Base-by-base conservation (phyloP, 2,113 vertebrate species). In the Melanostigma gelatinosum region DNA sequence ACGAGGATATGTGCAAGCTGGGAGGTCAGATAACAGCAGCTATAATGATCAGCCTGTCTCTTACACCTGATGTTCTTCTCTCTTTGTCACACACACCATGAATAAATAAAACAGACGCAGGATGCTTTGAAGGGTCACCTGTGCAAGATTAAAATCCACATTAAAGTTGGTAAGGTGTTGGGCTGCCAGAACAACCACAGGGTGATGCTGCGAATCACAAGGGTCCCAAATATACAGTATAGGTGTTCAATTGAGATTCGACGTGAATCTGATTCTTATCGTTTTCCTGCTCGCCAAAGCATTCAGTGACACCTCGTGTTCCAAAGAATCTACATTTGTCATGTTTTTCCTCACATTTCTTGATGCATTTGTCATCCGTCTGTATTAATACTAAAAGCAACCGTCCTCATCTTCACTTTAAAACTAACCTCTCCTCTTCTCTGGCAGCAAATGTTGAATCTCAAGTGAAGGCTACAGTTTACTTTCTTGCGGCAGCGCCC, bases 401-500 rank as follows among this genome's bases (percentile, higher is more conserved):
- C 20, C 18, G 24, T 76, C 12, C 32, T 72, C 5, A 7, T 72
- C 20, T 52, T 46, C 3, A 3, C 75, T 80, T 75, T 57, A 22
- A 70, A 70, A 54, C 27, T 75, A 72, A 60, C 27, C 10, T 54
- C 20, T 38, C 58, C 32, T 83, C 34, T 62, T 46, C 38, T 44
- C 36, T 16, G 54, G 34, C 61, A 74, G 24, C 1, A 1, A 64
- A 46, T 58, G 60, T 48, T 73, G 40, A 60, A 32, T 44, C 36
- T 64, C 55, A 50, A 68, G 38, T 29, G 13, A 18, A 65, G n/a
- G 12, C 40, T 16, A 44, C 67, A 65, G 72, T 88, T 84, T 74
- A 82, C 84, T 63, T 83, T 83, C 40, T 48, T 54, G 3, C 12
- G 42, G 54, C 65, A 74, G 58, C 4, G 22, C 76, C 11, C 83